Conservation (phyloP, 2,888 invertebrate species). For the Eilema sororculum region DNA sequence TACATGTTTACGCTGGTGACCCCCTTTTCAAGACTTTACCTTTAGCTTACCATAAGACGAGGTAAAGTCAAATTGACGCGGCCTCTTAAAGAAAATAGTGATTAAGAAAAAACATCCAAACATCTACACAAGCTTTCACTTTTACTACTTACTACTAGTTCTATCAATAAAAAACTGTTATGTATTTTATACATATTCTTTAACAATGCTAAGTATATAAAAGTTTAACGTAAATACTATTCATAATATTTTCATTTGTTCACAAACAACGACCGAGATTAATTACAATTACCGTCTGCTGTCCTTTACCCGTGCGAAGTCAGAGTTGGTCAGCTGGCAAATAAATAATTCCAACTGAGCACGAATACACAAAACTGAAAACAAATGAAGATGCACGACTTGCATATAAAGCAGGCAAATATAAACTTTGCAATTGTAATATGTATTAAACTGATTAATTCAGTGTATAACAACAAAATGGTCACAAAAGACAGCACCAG, state of each 20-base stretch:
- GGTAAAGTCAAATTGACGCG: no score
- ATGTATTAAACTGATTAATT: conserved; percentile 50
- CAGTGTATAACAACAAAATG: conserved; percentile 48
- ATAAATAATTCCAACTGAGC: conserved; percentile 13
- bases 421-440: conserved; percentile 50
- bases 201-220: background rate
- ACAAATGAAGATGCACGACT: conserved; percentile 43
- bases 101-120: no score
- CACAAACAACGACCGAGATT: background rate
- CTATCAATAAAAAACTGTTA: background rate
- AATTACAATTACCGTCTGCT: background rate
- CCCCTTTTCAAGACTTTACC: no score
- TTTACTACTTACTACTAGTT: no score
- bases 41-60: no score
- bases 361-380: conserved; percentile 31
- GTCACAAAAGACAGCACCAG: conserved; percentile 58
- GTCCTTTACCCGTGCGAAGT: background rate
- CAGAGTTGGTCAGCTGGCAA: background rate
- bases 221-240: background rate
- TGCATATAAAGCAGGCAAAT: conserved; percentile 36
- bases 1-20: no score
- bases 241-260: conserved; percentile 2
- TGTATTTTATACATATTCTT: no score
- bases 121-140: no score
- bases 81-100: no score